phyloP scores from a whole-genome alignment of 2,888 invertebrate species.

The Xestobium rufovillosum region DNA sequence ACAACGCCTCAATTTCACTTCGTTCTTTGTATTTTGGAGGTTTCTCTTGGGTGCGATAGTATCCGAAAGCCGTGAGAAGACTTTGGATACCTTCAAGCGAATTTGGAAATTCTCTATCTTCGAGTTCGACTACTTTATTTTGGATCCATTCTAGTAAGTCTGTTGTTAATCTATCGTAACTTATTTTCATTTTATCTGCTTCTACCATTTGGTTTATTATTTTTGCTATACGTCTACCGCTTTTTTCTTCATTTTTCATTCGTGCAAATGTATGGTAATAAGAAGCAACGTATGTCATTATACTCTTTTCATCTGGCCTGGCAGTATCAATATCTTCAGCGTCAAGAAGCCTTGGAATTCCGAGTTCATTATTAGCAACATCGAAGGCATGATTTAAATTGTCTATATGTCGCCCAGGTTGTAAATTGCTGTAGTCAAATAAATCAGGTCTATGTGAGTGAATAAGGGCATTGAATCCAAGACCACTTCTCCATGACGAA shows the following conservation, averaged over 20 bases:
- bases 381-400: slow-evolving; percentile 98
- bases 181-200: slow-evolving; percentile 83
- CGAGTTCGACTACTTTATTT: slow-evolving; percentile 71
- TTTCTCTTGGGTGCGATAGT: slow-evolving; percentile 94
- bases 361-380: slow-evolving; percentile 85
- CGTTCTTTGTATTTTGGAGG: slow-evolving; percentile 97
- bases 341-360: slow-evolving; percentile 87
- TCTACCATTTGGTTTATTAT: slow-evolving; percentile 96
- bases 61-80: slow-evolving; percentile 82
- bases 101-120: slow-evolving; percentile 87
- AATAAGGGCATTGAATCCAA: slow-evolving; percentile 97
- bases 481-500: slow-evolving; percentile 91
- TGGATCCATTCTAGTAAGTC: slow-evolving; percentile 91
- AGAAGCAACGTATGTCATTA: slow-evolving; percentile 97
- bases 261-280: slow-evolving; percentile 99
- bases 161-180: slow-evolving; percentile 78
- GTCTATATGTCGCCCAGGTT: slow-evolving; percentile 78
- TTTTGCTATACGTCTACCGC: slow-evolving; percentile 96
- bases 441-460: slow-evolving; percentile 96
- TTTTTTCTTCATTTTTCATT: slow-evolving; percentile 98
- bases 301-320: slow-evolving; percentile 95
- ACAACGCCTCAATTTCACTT: slow-evolving; percentile 93
- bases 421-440: slow-evolving; percentile 77
- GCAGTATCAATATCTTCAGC: slow-evolving; percentile 94
- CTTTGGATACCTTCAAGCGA: slow-evolving; percentile 90